Evolutionary conservation across 2,888 invertebrate species (phyloP), one percentile per base, ranked within the genome.

Genomic region (Idaea biselata): DNA sequence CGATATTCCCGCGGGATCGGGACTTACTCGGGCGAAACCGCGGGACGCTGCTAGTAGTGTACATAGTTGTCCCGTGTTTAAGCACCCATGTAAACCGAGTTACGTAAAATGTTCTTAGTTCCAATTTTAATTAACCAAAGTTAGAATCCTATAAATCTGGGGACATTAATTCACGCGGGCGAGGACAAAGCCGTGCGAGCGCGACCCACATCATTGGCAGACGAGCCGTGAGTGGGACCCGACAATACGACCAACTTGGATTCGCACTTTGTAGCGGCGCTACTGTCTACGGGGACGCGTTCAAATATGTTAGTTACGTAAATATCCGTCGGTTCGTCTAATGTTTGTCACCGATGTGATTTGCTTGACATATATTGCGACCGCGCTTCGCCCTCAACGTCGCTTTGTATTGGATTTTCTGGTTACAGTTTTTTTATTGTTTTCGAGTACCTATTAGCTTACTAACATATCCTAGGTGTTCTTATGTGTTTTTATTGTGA

Each of bases 161-260:
- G 44, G 14, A 44, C 44, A 44, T 44, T 44, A 44, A 44, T 44
- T 44, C 44, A 44, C 44, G 14, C 44, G 14, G 44, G 0, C 18
- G 8, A 16, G 56, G 60, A 65, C 67, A 67, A 67, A 70, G 65
- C 67, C 64, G 70, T 70, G 67, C 63, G 61, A 60, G 60, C 64
- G 60, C 62, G 68, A 73, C 73, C 73, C 70, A 68, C 68, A 71
- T 73, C 70, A 73, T 67, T 68, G 68, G 68, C 73, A 73, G 68
- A 67, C 62, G 60, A 63, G 61, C 62, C 63, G 63, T 66, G 64
- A 69, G 65, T 70, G 69, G 58, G 44, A 44, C 44, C 44, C 44
- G 58, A 63, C 64, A 64, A 64, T 64, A 55, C 44, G 11, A 44
- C 44, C 44, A 14, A 44, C 44, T 44, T 44, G 14, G 0, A 44